Evolutionary conservation across 2,797 vertebrate genomes (phyloP), one percentile per base, ranked within the genome.

Genomic region (Aeoliscus strigatus): DNA sequence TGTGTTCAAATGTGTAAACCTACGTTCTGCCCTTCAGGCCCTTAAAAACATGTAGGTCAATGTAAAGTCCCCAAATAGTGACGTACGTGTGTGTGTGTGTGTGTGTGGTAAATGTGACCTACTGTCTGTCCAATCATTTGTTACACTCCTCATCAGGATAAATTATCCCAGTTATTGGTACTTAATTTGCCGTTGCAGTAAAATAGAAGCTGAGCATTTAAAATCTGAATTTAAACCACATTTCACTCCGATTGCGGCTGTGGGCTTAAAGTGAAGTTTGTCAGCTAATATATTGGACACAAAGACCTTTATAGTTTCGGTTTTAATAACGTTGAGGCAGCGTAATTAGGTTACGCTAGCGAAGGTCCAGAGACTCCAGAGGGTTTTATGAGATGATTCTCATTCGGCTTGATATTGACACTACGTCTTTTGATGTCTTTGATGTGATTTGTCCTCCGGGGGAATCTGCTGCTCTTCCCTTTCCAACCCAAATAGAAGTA

Each of bases 341-440:
- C 44, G 2, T 18, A 33, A 27, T 29, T 38, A 14, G 23, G 27
- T n/a, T 24, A 11, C 4, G 10, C 17, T 29, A 7, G 33, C 11
- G 2, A 2, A n/a, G 40, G 48, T 40, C 44, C 38, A 39, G 9
- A 4, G 24, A 46, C 30, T 38, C 3, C 0, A 11, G 21, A 17
- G 34, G 42, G 43, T 53, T 32, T 24, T 45, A 14, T 14, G 42
- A 66, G 32, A 43, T 40, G 40, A 69, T 38, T 7, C 55, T 65
- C 35, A 36, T 51, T 47, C n/a, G 9, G 18, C 38, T 12, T 45
- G 24, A 63, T 53, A 47, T 29, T 39, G 24, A 66, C 10, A 10
- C 39, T 29, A 9, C 24, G 48, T 59, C 47, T 53, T 64, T 66
- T 66, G 49, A 76, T 66, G 54, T 60, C 53, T 77, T 67, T 75